Percentiles rank a stretch among this genome's conserved stretches.
phyloP scores from a whole-genome alignment of 2,888 invertebrate species.

The Dynastes hyllus region DNA sequence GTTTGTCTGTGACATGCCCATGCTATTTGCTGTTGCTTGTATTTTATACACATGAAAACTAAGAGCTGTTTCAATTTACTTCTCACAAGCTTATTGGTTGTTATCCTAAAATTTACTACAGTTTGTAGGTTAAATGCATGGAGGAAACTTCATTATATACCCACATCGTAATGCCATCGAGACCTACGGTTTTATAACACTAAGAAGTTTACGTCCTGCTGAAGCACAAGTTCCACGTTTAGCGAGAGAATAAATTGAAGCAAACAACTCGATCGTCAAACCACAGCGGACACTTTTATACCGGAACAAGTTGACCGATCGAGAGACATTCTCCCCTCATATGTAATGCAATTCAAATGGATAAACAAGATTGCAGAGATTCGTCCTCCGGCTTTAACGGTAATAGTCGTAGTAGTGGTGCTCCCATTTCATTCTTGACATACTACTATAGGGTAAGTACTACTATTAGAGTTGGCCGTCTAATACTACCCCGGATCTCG shows the following conservation, averaged over 20 bases:
- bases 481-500: constrained; percentile 22
- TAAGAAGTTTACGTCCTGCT: too few relatives aligned
- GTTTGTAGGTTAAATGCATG: too few relatives aligned
- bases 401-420: not conserved
- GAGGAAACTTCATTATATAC: too few relatives aligned
- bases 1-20: too few relatives aligned
- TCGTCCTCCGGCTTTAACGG: constrained; percentile 33
- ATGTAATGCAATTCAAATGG: constrained; percentile 38
- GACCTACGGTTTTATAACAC: too few relatives aligned
- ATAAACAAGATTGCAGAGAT: constrained; percentile 44
- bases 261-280: constrained; percentile 29
- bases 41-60: too few relatives aligned
- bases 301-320: constrained; percentile 27
- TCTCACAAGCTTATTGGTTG: too few relatives aligned
- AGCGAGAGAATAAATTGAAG: not conserved
- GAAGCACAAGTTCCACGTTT: too few relatives aligned
- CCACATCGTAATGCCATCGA: too few relatives aligned
- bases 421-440: constrained; percentile 33
- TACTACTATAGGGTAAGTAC: constrained; percentile 15
- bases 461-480: constrained; percentile 23
- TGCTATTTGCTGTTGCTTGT: too few relatives aligned
- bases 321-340: constrained; percentile 23
- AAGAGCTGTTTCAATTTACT: not conserved
- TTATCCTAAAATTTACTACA: too few relatives aligned
- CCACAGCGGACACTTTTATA: constrained; percentile 7